Evolutionary conservation across 2,113 vertebrate genomes (phyloP).

Genomic region (Tragelaphus buxtoni): DNA sequence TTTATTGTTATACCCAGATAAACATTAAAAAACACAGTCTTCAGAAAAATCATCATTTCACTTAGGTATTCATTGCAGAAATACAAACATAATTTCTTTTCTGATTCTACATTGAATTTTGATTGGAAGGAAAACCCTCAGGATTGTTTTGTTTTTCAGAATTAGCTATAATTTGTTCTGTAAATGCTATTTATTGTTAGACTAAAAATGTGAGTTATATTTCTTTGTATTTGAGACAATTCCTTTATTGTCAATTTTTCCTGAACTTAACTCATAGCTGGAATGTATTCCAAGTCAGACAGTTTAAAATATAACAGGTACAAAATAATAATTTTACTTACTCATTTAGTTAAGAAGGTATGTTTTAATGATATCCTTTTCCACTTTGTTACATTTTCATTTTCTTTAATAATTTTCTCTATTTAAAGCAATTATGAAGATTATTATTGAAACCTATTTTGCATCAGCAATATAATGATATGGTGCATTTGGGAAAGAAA

Average conservation of each 20-base stretch:
- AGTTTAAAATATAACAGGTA: not conserved
- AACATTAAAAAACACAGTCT: not conserved
- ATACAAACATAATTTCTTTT: not conserved
- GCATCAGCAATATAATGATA: not conserved
- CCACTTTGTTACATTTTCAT: not conserved
- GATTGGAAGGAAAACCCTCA: not conserved
- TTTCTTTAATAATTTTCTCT: not conserved
- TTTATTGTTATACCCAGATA: not conserved
- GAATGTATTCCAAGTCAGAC: not conserved
- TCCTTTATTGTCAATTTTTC: not conserved
- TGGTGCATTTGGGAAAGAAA: not conserved
- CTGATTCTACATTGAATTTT: slow-evolving; percentile 21
- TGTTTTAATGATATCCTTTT: not conserved
- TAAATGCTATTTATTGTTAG: not conserved
- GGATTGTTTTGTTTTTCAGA: not conserved
- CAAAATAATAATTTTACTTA: not conserved
- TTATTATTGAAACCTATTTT: not conserved
- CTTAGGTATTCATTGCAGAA: not conserved
- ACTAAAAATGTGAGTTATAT: not conserved
- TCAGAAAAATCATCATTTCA: not conserved
- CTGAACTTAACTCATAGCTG: not conserved
- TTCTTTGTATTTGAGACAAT: not conserved
- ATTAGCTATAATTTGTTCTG: not conserved
- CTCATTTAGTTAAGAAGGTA: not conserved
- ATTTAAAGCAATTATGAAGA: not conserved